A percentile compares a stretch with the other conserved stretches of the same genome.
Evolutionary conservation across 1,140 invertebrate species (phyloP).

Genomic region (Drosophila sulfurigaster): DNA sequence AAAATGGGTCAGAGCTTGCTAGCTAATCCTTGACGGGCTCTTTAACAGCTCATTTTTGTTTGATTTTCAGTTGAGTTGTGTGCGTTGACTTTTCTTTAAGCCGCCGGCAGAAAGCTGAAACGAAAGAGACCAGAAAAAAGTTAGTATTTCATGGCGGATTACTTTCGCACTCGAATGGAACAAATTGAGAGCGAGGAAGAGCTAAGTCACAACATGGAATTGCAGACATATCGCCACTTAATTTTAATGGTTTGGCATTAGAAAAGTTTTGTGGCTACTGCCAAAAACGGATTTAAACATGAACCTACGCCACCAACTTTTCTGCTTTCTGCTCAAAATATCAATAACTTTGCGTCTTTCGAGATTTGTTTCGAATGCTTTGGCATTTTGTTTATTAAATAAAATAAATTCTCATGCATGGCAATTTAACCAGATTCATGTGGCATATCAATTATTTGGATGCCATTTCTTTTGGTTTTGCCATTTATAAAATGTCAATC

Average conservation of each 20-base stretch:
- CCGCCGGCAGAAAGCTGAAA: constrained; percentile 36
- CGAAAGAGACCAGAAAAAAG: constrained; percentile 37
- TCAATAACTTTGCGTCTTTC: neutral
- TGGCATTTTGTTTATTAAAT: constrained; percentile 1
- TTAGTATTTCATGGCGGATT: constrained; percentile 63
- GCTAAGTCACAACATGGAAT: constrained; percentile 44
- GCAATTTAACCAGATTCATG: constrained; percentile 13
- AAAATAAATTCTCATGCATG: constrained; percentile 8
- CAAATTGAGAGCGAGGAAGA: constrained; percentile 54
- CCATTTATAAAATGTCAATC: constrained; percentile 50
- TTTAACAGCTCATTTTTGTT: constrained; percentile 60
- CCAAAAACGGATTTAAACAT: neutral
- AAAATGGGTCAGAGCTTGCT: constrained; percentile 22
- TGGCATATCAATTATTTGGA: constrained; percentile 38
- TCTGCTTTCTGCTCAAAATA: neutral
- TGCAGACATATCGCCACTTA: constrained; percentile 41
- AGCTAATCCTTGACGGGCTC: constrained; percentile 43
- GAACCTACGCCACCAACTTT: neutral
- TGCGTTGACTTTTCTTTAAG: constrained; percentile 7
- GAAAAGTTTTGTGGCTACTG: constrained; percentile 2
- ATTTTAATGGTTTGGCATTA: constrained; percentile 48
- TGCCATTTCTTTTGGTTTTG: constrained; percentile 30
- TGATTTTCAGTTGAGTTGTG: constrained; percentile 36
- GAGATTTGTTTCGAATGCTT: neutral
- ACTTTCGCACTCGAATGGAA: constrained; percentile 37